Base-by-base conservation (phyloP, 2,888 invertebrate species). In the Chydorus sphaericus region DNA sequence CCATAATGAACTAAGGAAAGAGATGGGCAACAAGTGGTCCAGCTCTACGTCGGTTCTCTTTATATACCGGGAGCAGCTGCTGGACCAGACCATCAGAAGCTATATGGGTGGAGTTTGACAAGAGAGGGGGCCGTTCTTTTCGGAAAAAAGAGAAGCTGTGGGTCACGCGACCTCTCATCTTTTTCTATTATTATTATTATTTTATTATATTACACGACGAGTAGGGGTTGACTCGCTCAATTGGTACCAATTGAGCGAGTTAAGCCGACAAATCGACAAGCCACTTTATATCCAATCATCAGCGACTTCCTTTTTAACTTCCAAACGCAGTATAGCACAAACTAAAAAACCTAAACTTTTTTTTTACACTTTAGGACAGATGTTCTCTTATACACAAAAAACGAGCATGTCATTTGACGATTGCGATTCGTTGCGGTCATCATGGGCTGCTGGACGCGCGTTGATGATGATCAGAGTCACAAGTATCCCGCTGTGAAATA, bases 201-300 rank as follows among this genome's bases (percentile, higher is more conserved):
- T n/a, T n/a, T n/a, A n/a, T n/a, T n/a, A n/a, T n/a, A n/a, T 28
- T 20, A 3, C 33, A 36, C 52, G 36, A 52, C 52, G 23, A 52
- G 67, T n/a, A n/a, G n/a, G n/a, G n/a, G n/a, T n/a, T n/a, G n/a
- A n/a, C n/a, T n/a, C n/a, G 62, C 62, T 71, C 70, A 70, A 71
- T 71, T 72, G 69, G 65, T 61, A 56, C 56, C 61, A 63, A 63
- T 62, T 63, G 61, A 61, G 56, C 49, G 59, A 56, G 55, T 52
- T 52, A 52, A 52, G 36, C 33, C 33, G 52, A 52, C 36, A 52
- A 52, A 52, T 52, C 33, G 36, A 44, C 33, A 18, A 37, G 23
- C 52, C 52, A 52, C 52, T 52, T 52, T 23, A 50, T 31, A 50
- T 29, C 29, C 30, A 50, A 36, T 52, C 52, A 52, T 36, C 33